These are phyloP conservation scores for Ramphastos sulfuratus DNA, from an alignment of 2,113 vertebrate species.

Conservation along the genomic window DNA sequence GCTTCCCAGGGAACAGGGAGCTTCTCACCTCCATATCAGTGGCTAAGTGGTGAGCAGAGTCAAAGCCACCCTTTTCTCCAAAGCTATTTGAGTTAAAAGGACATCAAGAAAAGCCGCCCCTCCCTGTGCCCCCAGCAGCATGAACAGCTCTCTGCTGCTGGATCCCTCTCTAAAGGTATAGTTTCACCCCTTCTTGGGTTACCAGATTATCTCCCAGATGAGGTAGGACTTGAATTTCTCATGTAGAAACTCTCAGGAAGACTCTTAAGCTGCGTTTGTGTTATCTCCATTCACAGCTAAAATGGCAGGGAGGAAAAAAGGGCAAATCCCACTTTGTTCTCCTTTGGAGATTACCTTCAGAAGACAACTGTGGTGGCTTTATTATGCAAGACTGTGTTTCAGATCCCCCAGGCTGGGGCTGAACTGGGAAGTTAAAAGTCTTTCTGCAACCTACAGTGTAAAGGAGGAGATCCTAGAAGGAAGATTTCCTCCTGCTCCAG, in stretches of 20 bases:
- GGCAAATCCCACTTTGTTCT: background rate
- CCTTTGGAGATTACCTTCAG: background rate
- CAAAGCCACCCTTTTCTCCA: background rate
- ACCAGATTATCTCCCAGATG: conserved; percentile 46
- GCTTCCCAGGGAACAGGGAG: background rate
- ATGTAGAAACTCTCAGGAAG: background rate
- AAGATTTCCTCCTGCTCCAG: fast-evolving
- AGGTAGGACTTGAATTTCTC: conserved; percentile 52
- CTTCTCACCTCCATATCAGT: background rate
- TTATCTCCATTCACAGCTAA: background rate
- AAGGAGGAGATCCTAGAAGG: background rate
- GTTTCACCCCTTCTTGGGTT: conserved; percentile 7
- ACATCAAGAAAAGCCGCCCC: background rate
- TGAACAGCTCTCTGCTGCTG: background rate
- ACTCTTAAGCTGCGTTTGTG: background rate
- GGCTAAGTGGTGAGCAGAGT: background rate
- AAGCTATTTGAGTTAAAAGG: background rate
- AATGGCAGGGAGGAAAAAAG: background rate
- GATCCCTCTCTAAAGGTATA: background rate
- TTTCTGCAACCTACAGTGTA: fast-evolving
- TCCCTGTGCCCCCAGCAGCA: background rate
- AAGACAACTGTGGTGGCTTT: fast-evolving
- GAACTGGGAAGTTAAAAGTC: fast-evolving
- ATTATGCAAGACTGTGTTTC: fast-evolving
- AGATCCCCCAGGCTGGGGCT: background rate